Conservation (phyloP, 2,888 invertebrate species). For the Drosophila histrio region DNA sequence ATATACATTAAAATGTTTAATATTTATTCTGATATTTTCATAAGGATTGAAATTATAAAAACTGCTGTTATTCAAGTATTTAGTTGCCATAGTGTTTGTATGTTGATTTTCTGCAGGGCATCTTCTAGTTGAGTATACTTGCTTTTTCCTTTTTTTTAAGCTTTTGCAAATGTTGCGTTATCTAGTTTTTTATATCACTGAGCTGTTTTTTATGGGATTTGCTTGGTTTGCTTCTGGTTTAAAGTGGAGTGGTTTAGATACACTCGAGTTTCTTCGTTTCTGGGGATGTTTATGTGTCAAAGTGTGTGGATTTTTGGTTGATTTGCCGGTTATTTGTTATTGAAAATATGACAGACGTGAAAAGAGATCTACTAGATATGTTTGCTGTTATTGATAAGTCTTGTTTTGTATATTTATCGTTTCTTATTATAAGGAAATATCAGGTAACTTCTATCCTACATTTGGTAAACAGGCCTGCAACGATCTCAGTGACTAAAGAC, state of each 20-base stretch:
- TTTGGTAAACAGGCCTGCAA: no score
- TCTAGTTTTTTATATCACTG: slow-evolving; percentile 77
- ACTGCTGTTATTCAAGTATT: background rate
- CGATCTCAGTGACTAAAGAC: no score
- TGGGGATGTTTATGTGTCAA: slow-evolving; percentile 37
- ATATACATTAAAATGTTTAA: no score
- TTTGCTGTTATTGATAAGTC: slow-evolving; percentile 19
- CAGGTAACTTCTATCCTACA: no score
- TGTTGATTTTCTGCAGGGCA: background rate
- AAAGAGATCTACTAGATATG: slow-evolving; percentile 41
- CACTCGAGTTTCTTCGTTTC: background rate
- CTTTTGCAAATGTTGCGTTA: slow-evolving; percentile 69
- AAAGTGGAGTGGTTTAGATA: slow-evolving; percentile 11
- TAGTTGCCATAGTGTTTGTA: background rate
- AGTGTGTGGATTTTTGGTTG: slow-evolving; percentile 51
- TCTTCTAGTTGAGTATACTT: background rate
- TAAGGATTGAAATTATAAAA: background rate
- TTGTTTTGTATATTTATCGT: background rate
- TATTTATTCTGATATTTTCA: no score
- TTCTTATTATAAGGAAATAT: no score
- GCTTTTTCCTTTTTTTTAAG: slow-evolving; percentile 10
- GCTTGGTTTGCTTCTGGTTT: slow-evolving; percentile 30
- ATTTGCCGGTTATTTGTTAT: slow-evolving; percentile 57
- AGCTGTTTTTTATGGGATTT: slow-evolving; percentile 75
- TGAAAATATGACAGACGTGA: slow-evolving; percentile 33